Evolutionary conservation across 2,113 vertebrate genomes (phyloP).

Genomic region (Amblyopsis rosae): DNA sequence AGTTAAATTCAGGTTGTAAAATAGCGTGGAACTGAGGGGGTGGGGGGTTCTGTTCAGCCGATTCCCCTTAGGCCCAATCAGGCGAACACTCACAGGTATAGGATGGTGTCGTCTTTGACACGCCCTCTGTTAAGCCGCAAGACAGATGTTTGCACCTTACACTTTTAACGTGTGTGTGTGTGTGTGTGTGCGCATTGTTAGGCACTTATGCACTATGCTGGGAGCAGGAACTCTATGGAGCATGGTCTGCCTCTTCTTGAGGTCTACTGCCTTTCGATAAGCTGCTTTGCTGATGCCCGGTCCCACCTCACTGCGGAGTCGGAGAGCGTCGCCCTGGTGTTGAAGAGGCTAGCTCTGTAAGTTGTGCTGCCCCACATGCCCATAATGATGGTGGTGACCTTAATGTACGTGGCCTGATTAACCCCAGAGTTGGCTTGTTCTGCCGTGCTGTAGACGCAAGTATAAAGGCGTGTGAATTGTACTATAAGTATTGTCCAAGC

Average conservation of each 20-base stretch:
- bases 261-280: constrained; percentile 94
- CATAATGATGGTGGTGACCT: too few relatives aligned
- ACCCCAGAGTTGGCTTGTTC: background rate
- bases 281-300: constrained; percentile 91
- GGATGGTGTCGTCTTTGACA: constrained; percentile 22
- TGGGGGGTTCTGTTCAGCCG: background rate
- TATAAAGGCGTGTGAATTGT: background rate
- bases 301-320: constrained; percentile 93
- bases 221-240: constrained; percentile 92
- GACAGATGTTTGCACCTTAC: background rate
- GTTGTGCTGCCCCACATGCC: constrained; percentile 56
- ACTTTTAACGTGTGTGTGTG: background rate
- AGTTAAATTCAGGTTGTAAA: too few relatives aligned
- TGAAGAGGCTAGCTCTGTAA: constrained; percentile 96
- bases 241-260: constrained; percentile 90
- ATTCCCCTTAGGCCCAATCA: constrained; percentile 63
- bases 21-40: background rate
- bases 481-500: too few relatives aligned
- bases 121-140: constrained; percentile 2
- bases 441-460: background rate
- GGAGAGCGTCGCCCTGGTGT: constrained; percentile 90
- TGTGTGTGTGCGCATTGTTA: constrained; percentile 65
- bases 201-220: constrained; percentile 93
- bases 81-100: constrained; percentile 28
- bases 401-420: background rate